phyloP scores from a whole-genome alignment of 2,797 vertebrate genomes.

The Scarus forsteni region DNA sequence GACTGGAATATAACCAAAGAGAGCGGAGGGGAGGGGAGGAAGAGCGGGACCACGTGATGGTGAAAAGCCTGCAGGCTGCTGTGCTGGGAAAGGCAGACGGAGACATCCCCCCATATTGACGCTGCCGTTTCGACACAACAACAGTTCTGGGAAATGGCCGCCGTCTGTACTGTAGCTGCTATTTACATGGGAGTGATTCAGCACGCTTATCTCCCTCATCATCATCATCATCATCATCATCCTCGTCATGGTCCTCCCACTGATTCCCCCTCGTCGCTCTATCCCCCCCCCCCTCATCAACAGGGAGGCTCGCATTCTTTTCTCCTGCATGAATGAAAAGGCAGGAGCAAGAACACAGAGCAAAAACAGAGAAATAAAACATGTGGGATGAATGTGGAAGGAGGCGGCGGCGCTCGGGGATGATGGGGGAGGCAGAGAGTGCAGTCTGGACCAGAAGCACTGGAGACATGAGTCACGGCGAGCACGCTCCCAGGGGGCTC shows the following conservation, averaged over 20 bases:
- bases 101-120: conserved; percentile 77
- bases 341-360: conserved; percentile 24
- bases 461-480: conserved; percentile 83
- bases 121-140: conserved; percentile 80
- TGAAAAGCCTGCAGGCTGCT: conserved; percentile 81
- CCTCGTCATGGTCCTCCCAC: conserved; percentile 30
- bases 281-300: background rate
- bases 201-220: conserved; percentile 73
- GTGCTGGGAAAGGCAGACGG: conserved; percentile 79
- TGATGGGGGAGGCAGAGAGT: conserved; percentile 41
- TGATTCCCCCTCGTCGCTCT: conserved; percentile 25
- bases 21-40: conserved; percentile 47
- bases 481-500: conserved; percentile 79
- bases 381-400: conserved; percentile 35
- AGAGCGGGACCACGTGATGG: conserved; percentile 76
- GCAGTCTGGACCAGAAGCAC: conserved; percentile 78
- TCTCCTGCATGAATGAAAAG: conserved; percentile 55
- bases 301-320: conserved; percentile 25
- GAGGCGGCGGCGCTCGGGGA: conserved; percentile 45
- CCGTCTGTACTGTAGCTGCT: conserved; percentile 75
- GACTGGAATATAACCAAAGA: conserved; percentile 81
- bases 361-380: conserved; percentile 40
- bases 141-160: conserved; percentile 85
- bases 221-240: conserved; percentile 67
- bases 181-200: conserved; percentile 75